Conservation (phyloP, 2,113 vertebrate genomes). For the Xyrauchen texanus region DNA sequence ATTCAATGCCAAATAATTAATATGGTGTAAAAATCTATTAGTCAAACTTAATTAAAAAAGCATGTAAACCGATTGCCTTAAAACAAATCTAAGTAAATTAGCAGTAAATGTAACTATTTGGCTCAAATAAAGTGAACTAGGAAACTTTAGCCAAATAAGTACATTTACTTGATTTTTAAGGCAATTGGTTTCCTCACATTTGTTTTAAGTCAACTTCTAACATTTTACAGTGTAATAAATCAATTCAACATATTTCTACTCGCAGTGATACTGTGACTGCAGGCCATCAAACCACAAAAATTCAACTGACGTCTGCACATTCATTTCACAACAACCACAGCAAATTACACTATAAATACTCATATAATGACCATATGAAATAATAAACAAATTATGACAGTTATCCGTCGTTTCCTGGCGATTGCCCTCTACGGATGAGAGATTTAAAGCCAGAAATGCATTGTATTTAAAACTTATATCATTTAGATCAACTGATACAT, state of each 20-base stretch:
- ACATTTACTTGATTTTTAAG: too few species aligned
- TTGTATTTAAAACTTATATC: neutral
- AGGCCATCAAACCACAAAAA: neutral
- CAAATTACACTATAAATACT: neutral
- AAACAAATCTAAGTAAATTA: too few species aligned
- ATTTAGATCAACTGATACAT: neutral
- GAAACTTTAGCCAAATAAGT: too few species aligned
- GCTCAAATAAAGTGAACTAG: too few species aligned
- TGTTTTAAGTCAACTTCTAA: too few species aligned
- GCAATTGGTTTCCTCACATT: too few species aligned
- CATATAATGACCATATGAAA: neutral
- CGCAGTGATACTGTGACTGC: neutral
- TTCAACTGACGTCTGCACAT: neutral
- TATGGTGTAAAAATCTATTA: too few species aligned
- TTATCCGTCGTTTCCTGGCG: neutral
- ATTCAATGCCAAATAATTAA: neutral
- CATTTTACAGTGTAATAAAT: neutral
- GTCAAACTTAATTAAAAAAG: too few species aligned
- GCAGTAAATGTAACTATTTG: too few species aligned
- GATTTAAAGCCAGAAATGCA: neutral
- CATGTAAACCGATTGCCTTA: too few species aligned
- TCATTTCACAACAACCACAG: neutral
- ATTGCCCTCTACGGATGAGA: slow-evolving; percentile 5
- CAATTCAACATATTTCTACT: neutral
- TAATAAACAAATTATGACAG: slow-evolving; percentile 2